Conservation (phyloP, 2,888 invertebrate species). For the Seira musarum region DNA sequence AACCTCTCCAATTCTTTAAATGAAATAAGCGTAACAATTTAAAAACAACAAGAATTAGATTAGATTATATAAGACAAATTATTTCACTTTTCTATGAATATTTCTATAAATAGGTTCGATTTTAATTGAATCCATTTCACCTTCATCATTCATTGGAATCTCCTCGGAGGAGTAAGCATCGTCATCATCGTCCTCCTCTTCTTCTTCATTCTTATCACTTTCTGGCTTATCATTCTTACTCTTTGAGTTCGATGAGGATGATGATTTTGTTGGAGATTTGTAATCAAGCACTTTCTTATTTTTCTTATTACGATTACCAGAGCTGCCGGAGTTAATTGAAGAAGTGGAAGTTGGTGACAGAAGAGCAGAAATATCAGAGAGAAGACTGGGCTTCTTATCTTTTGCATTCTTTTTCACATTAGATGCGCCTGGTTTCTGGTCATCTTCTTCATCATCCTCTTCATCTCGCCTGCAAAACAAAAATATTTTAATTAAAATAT, state of each 20-base stretch:
- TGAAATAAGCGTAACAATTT: no score
- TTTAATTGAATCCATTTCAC: no score
- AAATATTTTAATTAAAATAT: no score
- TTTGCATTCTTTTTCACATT: not conserved
- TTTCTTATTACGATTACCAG: no score
- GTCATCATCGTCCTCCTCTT: slow-evolving; percentile 43
- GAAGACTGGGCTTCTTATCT: no score
- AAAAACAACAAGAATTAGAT: no score
- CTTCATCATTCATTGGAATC: slow-evolving; percentile 40
- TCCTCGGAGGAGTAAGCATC: slow-evolving; percentile 26
- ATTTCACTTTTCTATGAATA: no score
- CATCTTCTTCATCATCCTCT: slow-evolving; percentile 47
- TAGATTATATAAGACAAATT: no score
- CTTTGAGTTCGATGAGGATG: slow-evolving; percentile 8
- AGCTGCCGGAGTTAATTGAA: not conserved
- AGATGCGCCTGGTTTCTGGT: slow-evolving; percentile 6
- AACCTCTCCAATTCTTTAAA: slow-evolving; percentile 46
- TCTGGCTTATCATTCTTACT: slow-evolving; percentile 31
- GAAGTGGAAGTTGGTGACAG: not conserved
- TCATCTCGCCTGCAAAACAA: slow-evolving; percentile 40
- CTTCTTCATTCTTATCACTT: slow-evolving; percentile 26
- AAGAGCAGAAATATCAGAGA: no score
- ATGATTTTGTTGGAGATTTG: slow-evolving; percentile 10
- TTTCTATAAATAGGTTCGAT: no score
- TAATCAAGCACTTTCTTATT: slow-evolving; percentile 15